Percentiles rank a stretch among this genome's conserved stretches.
These are phyloP conservation scores for Aplochiton taeniatus DNA, from an alignment of 2,797 vertebrate genomes.

Conservation along the genomic window DNA sequence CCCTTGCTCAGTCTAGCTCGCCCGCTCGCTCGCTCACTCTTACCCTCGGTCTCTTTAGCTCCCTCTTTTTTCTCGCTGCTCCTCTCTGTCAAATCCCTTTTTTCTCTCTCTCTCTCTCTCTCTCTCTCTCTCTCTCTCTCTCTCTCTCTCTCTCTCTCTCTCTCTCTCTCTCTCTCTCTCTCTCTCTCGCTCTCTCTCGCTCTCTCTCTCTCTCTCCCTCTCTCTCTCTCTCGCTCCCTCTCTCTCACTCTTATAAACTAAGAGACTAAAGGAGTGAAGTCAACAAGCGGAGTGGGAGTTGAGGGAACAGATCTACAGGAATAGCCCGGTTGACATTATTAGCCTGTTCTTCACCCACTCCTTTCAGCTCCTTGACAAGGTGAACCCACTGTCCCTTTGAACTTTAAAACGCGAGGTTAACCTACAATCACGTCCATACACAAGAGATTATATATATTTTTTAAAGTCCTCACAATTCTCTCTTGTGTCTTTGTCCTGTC, in stretches of 20 bases:
- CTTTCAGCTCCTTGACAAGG: background rate
- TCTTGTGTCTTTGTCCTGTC: no score
- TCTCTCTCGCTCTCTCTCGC: conserved; percentile 1
- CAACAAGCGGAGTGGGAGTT: background rate
- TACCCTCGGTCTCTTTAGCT: background rate
- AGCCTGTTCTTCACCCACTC: background rate
- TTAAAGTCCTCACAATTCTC: no score
- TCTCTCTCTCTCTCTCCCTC: background rate
- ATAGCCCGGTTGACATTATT: conserved; percentile 2
- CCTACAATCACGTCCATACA: background rate
- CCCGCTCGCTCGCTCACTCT: background rate
- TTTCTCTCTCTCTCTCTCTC: background rate
- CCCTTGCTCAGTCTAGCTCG: background rate
- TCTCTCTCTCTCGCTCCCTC: background rate
- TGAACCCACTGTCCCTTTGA: background rate
- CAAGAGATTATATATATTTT: no score
- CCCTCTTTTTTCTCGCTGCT: background rate
- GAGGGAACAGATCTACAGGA: background rate
- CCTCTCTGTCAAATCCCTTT: background rate
- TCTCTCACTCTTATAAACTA: background rate
- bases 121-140: background rate
- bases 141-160: background rate
- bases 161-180: background rate
- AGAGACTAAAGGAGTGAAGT: background rate
- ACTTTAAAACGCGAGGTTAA: no score